Percentiles rank a stretch among this genome's conserved stretches.
These are phyloP conservation scores for Drosophila pegasa DNA, from an alignment of 2,888 invertebrate species.

Conservation along the genomic window DNA sequence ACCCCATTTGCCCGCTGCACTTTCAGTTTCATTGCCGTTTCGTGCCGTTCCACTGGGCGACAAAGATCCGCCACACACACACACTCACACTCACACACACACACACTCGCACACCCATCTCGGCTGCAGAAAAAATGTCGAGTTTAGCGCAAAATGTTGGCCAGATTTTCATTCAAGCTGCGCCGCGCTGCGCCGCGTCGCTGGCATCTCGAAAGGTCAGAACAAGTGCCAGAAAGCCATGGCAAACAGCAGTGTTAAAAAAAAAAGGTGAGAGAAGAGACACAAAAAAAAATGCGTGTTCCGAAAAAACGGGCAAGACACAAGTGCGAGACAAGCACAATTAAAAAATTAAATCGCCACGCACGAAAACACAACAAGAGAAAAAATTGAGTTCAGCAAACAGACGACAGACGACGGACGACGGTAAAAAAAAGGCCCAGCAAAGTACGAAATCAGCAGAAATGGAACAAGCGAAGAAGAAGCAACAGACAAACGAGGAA, in stretches of 20 bases:
- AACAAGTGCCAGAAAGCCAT: constrained; percentile 44
- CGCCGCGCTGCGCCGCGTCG: background rate
- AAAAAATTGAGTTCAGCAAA: constrained; percentile 59
- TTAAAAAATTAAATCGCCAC: constrained; percentile 65
- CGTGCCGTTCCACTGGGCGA: background rate
- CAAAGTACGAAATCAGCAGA: constrained; percentile 29
- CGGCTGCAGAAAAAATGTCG: constrained; percentile 21
- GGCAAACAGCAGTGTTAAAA: constrained; percentile 31
- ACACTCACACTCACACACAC: background rate
- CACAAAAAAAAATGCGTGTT: constrained; percentile 52
- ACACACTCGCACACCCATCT: background rate
- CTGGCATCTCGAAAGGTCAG: constrained; percentile 47
- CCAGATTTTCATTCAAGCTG: constrained; percentile 31
- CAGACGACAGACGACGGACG: constrained; percentile 28
- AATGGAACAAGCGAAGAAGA: constrained; percentile 9
- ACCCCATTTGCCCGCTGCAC: background rate
- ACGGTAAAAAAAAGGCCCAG: constrained; percentile 14
- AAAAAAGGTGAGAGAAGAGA: no score
- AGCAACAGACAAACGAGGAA: constrained; percentile 1
- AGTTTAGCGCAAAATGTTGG: constrained; percentile 21
- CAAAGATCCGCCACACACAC: background rate
- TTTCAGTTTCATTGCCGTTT: background rate
- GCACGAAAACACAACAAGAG: constrained; percentile 48
- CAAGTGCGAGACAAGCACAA: constrained; percentile 67
- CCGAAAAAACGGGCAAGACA: constrained; percentile 43